These are phyloP conservation scores for Petrocephalus zakoni DNA, from an alignment of 2,113 vertebrate species.

Conservation along the genomic window DNA sequence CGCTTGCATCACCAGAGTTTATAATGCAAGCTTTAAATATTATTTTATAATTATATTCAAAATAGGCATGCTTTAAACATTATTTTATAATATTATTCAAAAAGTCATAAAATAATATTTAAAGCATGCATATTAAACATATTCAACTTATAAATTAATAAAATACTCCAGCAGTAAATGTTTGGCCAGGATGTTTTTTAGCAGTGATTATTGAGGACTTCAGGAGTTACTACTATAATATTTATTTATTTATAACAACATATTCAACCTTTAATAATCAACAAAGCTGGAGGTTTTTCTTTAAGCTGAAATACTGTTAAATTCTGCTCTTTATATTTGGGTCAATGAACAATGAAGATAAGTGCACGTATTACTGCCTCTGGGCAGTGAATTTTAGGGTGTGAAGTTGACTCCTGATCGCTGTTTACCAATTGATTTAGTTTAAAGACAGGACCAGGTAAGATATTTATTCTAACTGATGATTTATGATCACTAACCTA, in stretches of 20 bases:
- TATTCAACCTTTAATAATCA: background rate
- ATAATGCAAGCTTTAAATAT: background rate
- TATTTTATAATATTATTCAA: background rate
- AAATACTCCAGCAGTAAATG: background rate
- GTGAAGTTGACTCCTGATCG: background rate
- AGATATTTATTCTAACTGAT: background rate
- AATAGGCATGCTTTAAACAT: too few relatives aligned
- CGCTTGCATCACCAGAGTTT: background rate
- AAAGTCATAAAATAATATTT: background rate
- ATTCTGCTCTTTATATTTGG: background rate
- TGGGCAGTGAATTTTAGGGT: background rate
- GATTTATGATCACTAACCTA: background rate
- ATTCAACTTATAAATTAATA: background rate
- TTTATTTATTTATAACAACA: background rate
- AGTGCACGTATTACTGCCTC: background rate
- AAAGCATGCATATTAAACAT: background rate
- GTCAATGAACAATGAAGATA: background rate
- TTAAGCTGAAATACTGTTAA: background rate
- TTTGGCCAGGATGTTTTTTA: background rate
- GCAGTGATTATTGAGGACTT: background rate
- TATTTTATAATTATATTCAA: background rate
- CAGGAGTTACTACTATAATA: background rate
- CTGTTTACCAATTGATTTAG: background rate
- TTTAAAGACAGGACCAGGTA: background rate
- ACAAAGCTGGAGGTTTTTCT: background rate